Conservation (phyloP, 2,888 invertebrate genomes). For the Ceratothoa steindachneri region DNA sequence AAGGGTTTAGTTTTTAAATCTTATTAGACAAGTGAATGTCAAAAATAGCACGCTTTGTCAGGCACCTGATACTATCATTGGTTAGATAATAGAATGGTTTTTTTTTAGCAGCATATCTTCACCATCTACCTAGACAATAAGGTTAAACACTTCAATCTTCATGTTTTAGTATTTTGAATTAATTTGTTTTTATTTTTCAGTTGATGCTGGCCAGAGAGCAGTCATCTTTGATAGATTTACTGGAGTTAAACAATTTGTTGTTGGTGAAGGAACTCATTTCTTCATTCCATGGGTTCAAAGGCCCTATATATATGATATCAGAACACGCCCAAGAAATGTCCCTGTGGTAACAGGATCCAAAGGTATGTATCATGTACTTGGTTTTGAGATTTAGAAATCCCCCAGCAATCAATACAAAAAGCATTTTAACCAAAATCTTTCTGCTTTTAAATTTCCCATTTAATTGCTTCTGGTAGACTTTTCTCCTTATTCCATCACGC, state of each 20-base stretch:
- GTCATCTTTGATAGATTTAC: slow-evolving; percentile 99
- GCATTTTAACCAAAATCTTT: not conserved
- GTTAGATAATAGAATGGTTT: too few relatives aligned
- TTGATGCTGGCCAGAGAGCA: slow-evolving; percentile 56
- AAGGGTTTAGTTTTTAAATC: too few relatives aligned
- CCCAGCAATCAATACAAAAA: too few relatives aligned
- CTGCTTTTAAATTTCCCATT: not conserved
- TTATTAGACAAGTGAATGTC: too few relatives aligned
- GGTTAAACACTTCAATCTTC: too few relatives aligned
- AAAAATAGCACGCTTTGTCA: too few relatives aligned
- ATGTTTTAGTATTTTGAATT: too few relatives aligned
- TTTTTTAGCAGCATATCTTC: too few relatives aligned
- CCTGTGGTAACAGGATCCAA: slow-evolving; percentile 97
- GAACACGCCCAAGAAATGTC: slow-evolving; percentile 92
- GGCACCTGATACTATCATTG: too few relatives aligned
- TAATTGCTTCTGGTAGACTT: not conserved
- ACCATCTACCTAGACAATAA: too few relatives aligned
- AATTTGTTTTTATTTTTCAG: slow-evolving; percentile 33
- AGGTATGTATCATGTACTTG: too few relatives aligned
- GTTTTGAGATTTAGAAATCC: not conserved
- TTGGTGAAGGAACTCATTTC: slow-evolving; percentile 98
- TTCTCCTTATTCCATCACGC: too few relatives aligned
- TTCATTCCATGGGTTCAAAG: slow-evolving; percentile 97
- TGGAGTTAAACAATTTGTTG: slow-evolving; percentile 85
- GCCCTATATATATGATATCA: slow-evolving; percentile 96